Evolutionary conservation across 35 echinoderm and acorn worm genomes (phyloP).

Genomic region (Stichopus chloronotus): DNA sequence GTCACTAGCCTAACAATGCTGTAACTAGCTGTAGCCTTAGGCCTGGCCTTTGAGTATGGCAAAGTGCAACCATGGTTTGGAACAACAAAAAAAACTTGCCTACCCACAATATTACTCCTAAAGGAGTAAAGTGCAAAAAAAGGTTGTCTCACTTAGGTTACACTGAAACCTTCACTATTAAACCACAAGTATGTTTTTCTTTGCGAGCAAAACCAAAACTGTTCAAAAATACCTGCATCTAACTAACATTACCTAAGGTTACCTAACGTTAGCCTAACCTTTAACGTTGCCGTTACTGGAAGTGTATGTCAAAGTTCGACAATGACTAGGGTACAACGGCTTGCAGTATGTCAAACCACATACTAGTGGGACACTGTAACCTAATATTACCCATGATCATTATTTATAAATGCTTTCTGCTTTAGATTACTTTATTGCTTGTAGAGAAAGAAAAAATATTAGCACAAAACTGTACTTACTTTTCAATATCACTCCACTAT

Average conservation of each 20-base stretch:
- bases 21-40: no score
- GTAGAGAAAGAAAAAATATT: background rate
- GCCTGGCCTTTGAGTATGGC: no score
- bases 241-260: background rate
- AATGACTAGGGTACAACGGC: background rate
- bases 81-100: no score
- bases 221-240: background rate
- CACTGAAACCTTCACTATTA: background rate
- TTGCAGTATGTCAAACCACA: no score
- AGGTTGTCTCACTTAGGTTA: background rate
- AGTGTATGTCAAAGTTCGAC: constrained; percentile 15
- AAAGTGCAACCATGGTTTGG: no score
- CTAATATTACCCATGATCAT: background rate
- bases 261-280: no score
- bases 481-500: background rate
- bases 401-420: background rate
- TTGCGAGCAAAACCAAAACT: background rate
- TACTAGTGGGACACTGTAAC: background rate
- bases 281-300: no score
- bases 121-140: background rate
- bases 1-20: no score
- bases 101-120: no score
- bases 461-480: background rate
- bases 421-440: background rate
- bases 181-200: background rate